Evolutionary conservation across 1,140 invertebrate genomes (phyloP).

Genomic region (Bombus impatiens): DNA sequence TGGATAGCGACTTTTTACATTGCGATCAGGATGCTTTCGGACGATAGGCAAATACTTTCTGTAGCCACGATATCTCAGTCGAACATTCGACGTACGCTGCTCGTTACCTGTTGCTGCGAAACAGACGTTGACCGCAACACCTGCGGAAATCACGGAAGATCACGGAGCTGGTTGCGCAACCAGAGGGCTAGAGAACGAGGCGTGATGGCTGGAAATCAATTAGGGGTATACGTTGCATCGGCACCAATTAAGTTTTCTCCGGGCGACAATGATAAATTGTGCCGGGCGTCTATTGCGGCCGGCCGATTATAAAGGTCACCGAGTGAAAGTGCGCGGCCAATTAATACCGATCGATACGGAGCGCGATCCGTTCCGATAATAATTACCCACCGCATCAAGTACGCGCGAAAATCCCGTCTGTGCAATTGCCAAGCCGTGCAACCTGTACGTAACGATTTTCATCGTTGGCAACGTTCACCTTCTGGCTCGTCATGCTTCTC

Average conservation of each 20-base stretch:
- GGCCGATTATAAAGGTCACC: constrained; percentile 54
- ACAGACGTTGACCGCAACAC: constrained; percentile 23
- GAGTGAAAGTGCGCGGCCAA: constrained; percentile 54
- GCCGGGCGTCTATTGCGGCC: constrained; percentile 5
- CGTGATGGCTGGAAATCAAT: constrained; percentile 35
- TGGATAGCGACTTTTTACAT: background rate
- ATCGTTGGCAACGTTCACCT: background rate
- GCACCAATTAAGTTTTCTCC: constrained; percentile 46
- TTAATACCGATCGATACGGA: constrained; percentile 48
- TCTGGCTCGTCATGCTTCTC: background rate
- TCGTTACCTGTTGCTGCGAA: background rate
- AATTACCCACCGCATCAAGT: constrained; percentile 34
- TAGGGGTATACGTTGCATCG: constrained; percentile 17
- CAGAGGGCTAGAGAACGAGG: background rate
- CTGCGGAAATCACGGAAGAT: constrained; percentile 19
- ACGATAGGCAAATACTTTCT: background rate
- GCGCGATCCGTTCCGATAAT: constrained; percentile 39
- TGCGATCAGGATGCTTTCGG: background rate
- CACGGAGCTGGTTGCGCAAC: background rate
- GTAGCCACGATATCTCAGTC: background rate
- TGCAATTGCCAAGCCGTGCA: background rate
- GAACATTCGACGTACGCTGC: background rate
- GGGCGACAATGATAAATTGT: constrained; percentile 48
- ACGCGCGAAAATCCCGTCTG: constrained; percentile 42
- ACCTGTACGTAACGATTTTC: constrained; percentile 34